Evolutionary conservation across 1,140 invertebrate species (phyloP).

Genomic region (Schlechtendalia chinensis): DNA sequence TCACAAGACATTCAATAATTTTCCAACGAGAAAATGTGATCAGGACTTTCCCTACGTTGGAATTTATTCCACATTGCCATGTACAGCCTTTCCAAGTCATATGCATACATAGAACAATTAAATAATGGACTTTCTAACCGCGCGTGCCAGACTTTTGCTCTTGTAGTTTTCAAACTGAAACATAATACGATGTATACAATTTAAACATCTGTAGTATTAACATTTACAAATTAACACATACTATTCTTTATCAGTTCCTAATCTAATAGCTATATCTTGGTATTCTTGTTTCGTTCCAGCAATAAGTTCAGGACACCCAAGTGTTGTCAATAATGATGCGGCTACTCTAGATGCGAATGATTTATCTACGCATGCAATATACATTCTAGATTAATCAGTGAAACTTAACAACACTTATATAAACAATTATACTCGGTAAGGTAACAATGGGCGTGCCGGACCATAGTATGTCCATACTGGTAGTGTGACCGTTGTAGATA

Average conservation of each 20-base stretch:
- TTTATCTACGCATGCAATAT: slow-evolving; percentile 62
- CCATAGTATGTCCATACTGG: slow-evolving; percentile 99
- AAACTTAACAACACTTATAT: no score
- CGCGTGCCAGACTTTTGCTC: slow-evolving; percentile 59
- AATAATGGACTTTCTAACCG: no score
- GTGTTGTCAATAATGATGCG: slow-evolving; percentile 88
- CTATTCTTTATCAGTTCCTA: slow-evolving; percentile 88
- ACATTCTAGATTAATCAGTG: no score
- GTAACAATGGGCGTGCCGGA: slow-evolving; percentile 98
- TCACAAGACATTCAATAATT: no score
- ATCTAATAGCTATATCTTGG: slow-evolving; percentile 86
- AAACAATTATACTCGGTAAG: slow-evolving; percentile 58
- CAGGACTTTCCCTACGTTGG: no score
- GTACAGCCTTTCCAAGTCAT: no score
- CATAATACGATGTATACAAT: no score
- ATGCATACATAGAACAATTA: no score
- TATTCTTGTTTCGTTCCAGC: slow-evolving; percentile 86
- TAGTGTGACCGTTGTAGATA: slow-evolving; percentile 98
- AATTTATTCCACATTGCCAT: no score
- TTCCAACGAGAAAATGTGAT: no score
- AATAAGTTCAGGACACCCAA: slow-evolving; percentile 93
- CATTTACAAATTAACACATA: slow-evolving; percentile 61
- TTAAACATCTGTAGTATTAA: no score
- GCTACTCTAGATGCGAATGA: slow-evolving; percentile 97
- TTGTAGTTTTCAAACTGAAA: slow-evolving; percentile 83